These are phyloP conservation scores for Lepeophtheirus salmonis DNA, from an alignment of 1,140 invertebrate species.

Conservation along the genomic window DNA sequence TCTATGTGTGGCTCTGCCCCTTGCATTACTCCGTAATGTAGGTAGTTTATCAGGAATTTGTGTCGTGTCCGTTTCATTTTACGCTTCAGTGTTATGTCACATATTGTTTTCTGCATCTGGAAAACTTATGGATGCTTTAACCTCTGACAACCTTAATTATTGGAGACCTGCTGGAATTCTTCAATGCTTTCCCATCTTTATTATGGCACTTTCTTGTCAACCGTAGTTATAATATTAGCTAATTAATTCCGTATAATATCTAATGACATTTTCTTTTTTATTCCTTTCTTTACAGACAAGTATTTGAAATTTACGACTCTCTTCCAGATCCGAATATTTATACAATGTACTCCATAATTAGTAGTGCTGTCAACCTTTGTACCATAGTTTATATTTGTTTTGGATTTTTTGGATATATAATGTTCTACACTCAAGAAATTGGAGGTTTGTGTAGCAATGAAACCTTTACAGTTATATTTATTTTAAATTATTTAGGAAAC, in stretches of 20 bases:
- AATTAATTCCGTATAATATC: conserved; percentile 5
- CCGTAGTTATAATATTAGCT: conserved; percentile 43
- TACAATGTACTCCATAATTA: conserved; percentile 67
- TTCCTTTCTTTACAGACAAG: conserved; percentile 43
- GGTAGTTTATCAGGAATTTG: conserved; percentile 70
- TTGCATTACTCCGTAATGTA: conserved; percentile 73
- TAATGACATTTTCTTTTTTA: conserved; percentile 16
- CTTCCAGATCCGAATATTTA: conserved; percentile 66
- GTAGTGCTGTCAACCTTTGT: conserved; percentile 74
- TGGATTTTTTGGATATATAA: conserved; percentile 86
- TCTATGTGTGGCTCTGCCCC: conserved; percentile 64
- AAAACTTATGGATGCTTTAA: conserved; percentile 34
- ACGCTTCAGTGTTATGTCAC: conserved; percentile 54
- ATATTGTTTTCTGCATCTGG: not conserved
- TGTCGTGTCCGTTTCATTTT: conserved; percentile 73
- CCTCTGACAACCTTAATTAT: conserved; percentile 50
- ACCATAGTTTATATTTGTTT: conserved; percentile 54
- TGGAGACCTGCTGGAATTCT: conserved; percentile 67
- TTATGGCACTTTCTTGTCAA: conserved; percentile 85
- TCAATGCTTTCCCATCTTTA: conserved; percentile 80
- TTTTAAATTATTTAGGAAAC: conserved; percentile 43
- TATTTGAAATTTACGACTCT: conserved; percentile 85
- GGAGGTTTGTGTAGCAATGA: conserved; percentile 33
- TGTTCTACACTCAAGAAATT: conserved; percentile 57
- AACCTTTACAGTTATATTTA: conserved; percentile 21